Conservation (phyloP, 1,140 invertebrate genomes). For the Hermetia illucens region DNA sequence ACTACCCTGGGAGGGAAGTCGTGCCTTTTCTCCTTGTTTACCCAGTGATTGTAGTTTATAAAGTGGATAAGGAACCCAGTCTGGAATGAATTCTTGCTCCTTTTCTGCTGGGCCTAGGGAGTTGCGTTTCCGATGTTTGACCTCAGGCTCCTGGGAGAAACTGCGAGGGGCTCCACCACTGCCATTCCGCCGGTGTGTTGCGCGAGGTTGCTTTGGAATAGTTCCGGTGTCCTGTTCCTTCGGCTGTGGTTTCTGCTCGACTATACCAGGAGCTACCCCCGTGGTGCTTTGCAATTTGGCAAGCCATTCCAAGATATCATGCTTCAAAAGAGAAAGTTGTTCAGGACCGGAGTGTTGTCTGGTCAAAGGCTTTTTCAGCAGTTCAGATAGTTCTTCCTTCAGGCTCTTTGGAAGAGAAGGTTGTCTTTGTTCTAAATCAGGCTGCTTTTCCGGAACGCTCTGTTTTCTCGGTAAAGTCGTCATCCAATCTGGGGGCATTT, state of each 20-base stretch:
- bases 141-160: constrained; percentile 22
- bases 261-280: background rate
- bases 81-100: constrained; percentile 12
- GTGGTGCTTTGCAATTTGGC: constrained; percentile 24
- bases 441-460: constrained; percentile 7
- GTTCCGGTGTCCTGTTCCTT: constrained; percentile 3
- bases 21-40: constrained; percentile 11
- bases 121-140: constrained; percentile 19
- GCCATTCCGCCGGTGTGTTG: constrained; percentile 22
- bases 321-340: constrained; percentile 25
- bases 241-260: too few relatives aligned
- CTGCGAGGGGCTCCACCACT: constrained; percentile 25
- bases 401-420: constrained; percentile 24
- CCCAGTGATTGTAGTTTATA: constrained; percentile 22
- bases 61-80: constrained; percentile 29
- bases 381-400: constrained; percentile 17
- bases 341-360: constrained; percentile 23
- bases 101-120: constrained; percentile 24
- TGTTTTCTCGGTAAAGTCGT: constrained; percentile 24
- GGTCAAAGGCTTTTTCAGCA: constrained; percentile 26
- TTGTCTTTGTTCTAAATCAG: constrained; percentile 4
- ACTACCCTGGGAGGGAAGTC: background rate
- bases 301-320: constrained; percentile 29
- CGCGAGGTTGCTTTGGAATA: constrained; percentile 9
- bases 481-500: constrained; percentile 26